These are phyloP conservation scores for Aphrophora alni DNA, from an alignment of 2,888 invertebrate species.

Conservation along the genomic window DNA sequence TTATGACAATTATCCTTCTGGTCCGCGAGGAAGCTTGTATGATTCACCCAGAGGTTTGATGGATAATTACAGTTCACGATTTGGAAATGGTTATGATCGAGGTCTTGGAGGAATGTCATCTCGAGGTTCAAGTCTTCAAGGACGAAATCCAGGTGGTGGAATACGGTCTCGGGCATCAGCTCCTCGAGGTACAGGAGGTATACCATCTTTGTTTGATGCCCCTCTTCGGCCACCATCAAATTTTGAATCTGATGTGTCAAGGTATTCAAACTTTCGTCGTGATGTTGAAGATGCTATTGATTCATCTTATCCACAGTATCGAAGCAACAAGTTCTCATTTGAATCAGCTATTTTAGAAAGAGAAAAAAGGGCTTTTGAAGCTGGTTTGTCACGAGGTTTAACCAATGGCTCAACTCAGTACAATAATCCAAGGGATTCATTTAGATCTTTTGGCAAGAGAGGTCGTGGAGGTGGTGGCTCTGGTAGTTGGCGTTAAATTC, in stretches of 20 bases:
- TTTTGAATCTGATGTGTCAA: background rate
- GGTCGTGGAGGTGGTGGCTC: background rate
- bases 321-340: constrained; percentile 14
- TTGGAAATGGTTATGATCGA: background rate
- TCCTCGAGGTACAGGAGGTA: background rate
- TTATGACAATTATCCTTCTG: background rate
- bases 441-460: background rate
- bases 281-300: constrained; percentile 50
- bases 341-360: constrained; percentile 27
- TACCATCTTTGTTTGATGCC: background rate
- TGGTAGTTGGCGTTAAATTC: background rate
- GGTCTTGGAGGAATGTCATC: background rate
- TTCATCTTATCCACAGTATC: constrained; percentile 41
- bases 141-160: background rate
- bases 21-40: background rate
- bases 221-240: constrained; percentile 18
- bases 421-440: background rate
- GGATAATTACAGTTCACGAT: background rate
- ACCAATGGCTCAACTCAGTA: background rate
- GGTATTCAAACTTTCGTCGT: constrained; percentile 49
- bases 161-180: background rate
- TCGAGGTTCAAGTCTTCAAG: background rate
- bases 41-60: background rate
- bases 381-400: background rate
- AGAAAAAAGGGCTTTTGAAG: constrained; percentile 11